Base-by-base conservation (phyloP, 1,140 invertebrate genomes). In the Cotesia glomerata region DNA sequence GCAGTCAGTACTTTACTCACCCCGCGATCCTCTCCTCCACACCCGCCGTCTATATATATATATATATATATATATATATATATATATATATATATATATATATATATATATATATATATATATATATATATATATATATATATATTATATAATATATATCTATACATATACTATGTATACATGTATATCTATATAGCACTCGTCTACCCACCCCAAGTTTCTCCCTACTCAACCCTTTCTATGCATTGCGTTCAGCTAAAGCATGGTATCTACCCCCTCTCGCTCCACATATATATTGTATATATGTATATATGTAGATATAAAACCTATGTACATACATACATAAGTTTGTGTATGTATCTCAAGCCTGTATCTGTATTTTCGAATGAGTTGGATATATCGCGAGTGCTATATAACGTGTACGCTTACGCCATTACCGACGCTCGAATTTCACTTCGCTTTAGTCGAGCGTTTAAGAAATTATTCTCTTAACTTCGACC, bases 341-440 rank as follows among this genome's bases (percentile, higher is more conserved):
- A 54, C 52, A 74, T 69, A 75, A 58, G 54, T 52, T n/a, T 51
- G 49, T 69, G 59, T 74, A 54, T 68, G 58, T 71, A 65, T 64
- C 54, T 72, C 32, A 16, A 13, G n/a, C 18, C 11, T 18, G 26
- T 76, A 74, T 70, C 74, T 80, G 74, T 80, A 80, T 81, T 80
- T 80, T 72, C 75, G 78, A 81, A 81, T 80, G 79, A 79, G 79
- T 72, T 80, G 74, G 74, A 79, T 81, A 80, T 81, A 81, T 82
- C 75, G 78, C 69, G 49, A 71, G 56, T 64, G 39, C 72, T 78
- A 74, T 75, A 78, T 78, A 80, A 69, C 77, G 76, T 78, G 74
- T 81, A 80, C 78, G 76, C 78, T 81, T 80, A 80, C 77, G 77
- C 78, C 77, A 80, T 81, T 80, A 81, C 79, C 80, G 73, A 81